A percentile compares a stretch with the other conserved stretches of the same genome.
These are phyloP conservation scores for Polypterus bichir DNA, from an alignment of 2,113 vertebrate species.

Conservation along the genomic window DNA sequence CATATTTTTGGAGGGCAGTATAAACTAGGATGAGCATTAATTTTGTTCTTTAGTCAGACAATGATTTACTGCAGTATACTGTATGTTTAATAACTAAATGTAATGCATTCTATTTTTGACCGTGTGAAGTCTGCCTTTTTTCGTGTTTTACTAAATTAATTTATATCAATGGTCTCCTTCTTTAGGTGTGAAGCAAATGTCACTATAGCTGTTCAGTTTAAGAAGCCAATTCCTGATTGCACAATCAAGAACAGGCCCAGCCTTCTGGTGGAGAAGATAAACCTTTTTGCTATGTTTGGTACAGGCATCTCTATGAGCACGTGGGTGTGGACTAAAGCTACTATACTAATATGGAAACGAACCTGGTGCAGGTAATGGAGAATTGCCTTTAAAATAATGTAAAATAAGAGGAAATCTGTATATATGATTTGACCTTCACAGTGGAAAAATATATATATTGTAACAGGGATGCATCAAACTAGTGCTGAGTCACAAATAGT, in stretches of 20 bases:
- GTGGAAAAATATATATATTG: too few species aligned
- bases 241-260: conserved; percentile 92
- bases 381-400: too few species aligned
- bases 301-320: conserved; percentile 95
- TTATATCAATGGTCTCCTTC: neutral
- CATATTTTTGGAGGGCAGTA: too few species aligned
- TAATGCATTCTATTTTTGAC: neutral
- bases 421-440: too few species aligned
- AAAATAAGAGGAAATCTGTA: too few species aligned
- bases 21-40: too few species aligned
- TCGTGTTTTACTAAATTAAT: neutral
- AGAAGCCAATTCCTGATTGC: conserved; percentile 86
- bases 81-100: neutral
- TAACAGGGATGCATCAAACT: too few species aligned
- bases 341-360: conserved; percentile 91
- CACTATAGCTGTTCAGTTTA: conserved; percentile 84
- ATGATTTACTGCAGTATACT: neutral
- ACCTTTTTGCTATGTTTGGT: conserved; percentile 97
- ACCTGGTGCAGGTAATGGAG: conserved; percentile 82
- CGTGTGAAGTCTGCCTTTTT: neutral
- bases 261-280: conserved; percentile 92
- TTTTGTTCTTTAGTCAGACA: too few species aligned
- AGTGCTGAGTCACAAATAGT: too few species aligned
- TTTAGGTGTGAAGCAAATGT: conserved; percentile 89
- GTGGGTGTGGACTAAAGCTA: conserved; percentile 98